Base-by-base conservation (phyloP, 92 coral and sea anemone genomes). In the Montipora capitata region DNA sequence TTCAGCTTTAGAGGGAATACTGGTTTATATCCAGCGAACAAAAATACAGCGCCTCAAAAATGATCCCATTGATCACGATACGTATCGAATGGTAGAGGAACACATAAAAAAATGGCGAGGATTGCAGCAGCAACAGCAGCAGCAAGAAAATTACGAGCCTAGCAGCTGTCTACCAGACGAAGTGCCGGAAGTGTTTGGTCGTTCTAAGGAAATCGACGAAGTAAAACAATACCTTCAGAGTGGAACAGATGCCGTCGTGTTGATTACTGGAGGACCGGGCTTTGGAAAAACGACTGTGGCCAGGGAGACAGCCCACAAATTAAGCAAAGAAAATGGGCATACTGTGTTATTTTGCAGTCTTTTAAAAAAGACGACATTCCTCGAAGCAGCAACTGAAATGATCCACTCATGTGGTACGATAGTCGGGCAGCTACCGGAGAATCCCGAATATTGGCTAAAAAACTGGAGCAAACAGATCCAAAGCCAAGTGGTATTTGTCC, bases 261-360 rank as follows among this genome's bases (percentile, higher is more conserved):
- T 86, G 16, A 73, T 86, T 17, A 78, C 85, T 39, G 90, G 90
- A 3, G 90, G 90, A 5, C 90, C 90, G 40, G 90, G 90, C 6
- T 86, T 52, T 18, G 90, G 90, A 8, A 86, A 86, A 45, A 78
- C 90, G 3, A 72, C 90, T 56, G 69, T 70, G 75, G 79, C 79
- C 13, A 86, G 42, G 10, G 62, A 42, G 35, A 72, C 41, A 1
- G 57, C 83, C 27, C 62, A 79, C 20, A 18, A 62, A 9, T 45
- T 57, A 4, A 57, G 27, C 27, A 20, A 77, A 1, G 68, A 56
- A 38, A 15, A 58, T 7, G 38, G 7, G n/a, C 43, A 44, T 41
- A 78, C 56, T 12, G 83, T 78, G 16, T 78, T 78, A 10, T 78
- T 78, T 44, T 78, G 86, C 67, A 11, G 54, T 39, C 49, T 82